Evolutionary conservation across 2,888 invertebrate species (phyloP), one percentile per base, ranked within the genome.

Genomic region (Sussaba pulchella): DNA sequence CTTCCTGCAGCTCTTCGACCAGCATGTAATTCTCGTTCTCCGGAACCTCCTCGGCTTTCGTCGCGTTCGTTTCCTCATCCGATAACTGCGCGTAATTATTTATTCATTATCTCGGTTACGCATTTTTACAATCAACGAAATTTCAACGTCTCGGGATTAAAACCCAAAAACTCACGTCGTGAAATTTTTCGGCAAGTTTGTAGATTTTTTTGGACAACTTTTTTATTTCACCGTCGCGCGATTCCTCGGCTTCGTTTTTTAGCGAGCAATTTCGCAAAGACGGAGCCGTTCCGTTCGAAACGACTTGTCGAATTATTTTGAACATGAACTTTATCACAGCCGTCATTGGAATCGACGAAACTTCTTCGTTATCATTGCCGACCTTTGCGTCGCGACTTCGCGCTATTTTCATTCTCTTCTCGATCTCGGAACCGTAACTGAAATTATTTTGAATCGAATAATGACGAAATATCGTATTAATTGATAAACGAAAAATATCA

Each of bases 1-100:
- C 91, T 54, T 92, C 92, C 92, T 97, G 96, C 1, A 96, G 92
- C 77, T 95, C 94, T 3, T 93, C 90, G 8, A 95, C 92, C 0
- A 93, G 93, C 81, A 95, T 94, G 81, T 95, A 92, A 86, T 91
- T 83, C 1, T 84, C 85, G 1, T 91, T 90, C 1, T 78, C 78
- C 9, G 90, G 67, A 8, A 88, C 83, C 12, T 87, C 87, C 31
- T 31, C 74, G 14, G 84, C 84, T 1, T 64, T 19, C 2, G 69
- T 57, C 10, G 59, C 66, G 50, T 75, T 71, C 10, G 6, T n/a
- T 21, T 72, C 47, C 47, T 19, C 10, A 19, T 31, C 69, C 39
- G 75, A 31, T 21, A 86, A 21, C 89, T 89, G 50, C 12, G 39
- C 72, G 9, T 8, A 31, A 66, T 39, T 41, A 21, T 43, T 54